Evolutionary conservation across 2,113 vertebrate genomes (phyloP).

Genomic region (Montifringilla adamsi): DNA sequence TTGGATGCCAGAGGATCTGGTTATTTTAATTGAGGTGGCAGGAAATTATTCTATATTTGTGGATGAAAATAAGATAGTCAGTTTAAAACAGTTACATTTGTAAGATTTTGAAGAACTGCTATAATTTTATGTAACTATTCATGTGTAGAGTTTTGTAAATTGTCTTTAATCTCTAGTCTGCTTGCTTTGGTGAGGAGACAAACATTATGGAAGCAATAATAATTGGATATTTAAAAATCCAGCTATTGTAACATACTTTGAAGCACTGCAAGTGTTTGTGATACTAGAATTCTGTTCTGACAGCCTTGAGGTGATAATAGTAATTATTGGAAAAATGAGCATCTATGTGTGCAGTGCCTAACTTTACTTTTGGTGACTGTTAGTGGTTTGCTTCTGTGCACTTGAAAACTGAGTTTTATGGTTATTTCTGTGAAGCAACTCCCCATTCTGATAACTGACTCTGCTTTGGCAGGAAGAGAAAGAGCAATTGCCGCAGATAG

Average conservation of each 20-base stretch:
- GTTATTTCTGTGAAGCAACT: background rate
- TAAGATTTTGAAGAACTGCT: background rate
- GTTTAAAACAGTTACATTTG: background rate
- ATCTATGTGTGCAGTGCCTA: background rate
- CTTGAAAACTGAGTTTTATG: background rate
- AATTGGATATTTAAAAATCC: background rate
- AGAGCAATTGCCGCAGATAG: background rate
- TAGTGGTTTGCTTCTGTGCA: background rate
- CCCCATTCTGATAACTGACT: background rate
- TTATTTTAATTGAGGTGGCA: background rate
- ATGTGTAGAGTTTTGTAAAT: background rate
- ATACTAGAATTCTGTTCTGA: background rate
- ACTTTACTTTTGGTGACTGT: background rate
- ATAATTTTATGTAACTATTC: background rate
- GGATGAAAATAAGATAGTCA: background rate
- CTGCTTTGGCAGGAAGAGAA: background rate
- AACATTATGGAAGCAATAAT: background rate
- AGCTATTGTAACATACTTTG: background rate
- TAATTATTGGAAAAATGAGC: background rate
- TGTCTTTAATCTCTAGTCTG: background rate
- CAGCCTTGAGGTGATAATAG: background rate
- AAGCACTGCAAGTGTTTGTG: background rate
- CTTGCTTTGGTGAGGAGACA: background rate
- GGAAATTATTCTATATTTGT: background rate
- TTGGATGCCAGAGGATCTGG: background rate